Evolutionary conservation across 2,888 invertebrate species (phyloP), one percentile per base, ranked within the genome.

Genomic region (Eubasilissa splendida): DNA sequence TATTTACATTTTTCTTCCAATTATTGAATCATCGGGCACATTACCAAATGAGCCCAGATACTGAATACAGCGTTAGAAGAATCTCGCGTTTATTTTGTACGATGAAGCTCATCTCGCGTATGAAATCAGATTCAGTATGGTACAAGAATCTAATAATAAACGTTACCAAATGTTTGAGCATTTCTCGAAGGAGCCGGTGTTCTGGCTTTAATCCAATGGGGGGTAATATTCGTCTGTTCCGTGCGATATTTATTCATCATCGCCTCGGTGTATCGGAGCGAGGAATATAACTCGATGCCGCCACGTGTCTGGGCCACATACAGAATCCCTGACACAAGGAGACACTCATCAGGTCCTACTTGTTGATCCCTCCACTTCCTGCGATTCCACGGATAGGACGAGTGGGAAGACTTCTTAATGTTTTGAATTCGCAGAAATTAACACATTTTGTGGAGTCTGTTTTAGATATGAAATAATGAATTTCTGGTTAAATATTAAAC

Each of bases 161-260:
- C 70, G 70, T 70, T 70, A 70, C 70, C 70, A 70, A 70, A 70
- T 70, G 70, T 70, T 70, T 54, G 31, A 53, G 70, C 54, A 68
- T 70, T 70, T 53, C 54, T 54, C 54, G 33, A 54, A 54, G 54
- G 70, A 52, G 50, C 50, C 42, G 66, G 50, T 52, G 50, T 54
- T 11, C 54, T 70, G 70, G 70, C 70, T 70, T 53, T 54, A 54
- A 70, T 70, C 70, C 70, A 70, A 70, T 70, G 54, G 9, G 42
- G 42, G 53, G 53, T 70, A 14, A 70, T 70, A 53, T 54, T 53
- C 70, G 53, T 70, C 52, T 54, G 31, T 52, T 54, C 31, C 70
- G 42, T 42, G 22, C 53, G 70, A 54, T 58, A 70, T 70, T 70
- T 70, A 70, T 53, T 70, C 70, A 31, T 54, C 31, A 22, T 14